phyloP scores from a whole-genome alignment of 2,797 vertebrate species.

The Leptatherina wallacei region DNA sequence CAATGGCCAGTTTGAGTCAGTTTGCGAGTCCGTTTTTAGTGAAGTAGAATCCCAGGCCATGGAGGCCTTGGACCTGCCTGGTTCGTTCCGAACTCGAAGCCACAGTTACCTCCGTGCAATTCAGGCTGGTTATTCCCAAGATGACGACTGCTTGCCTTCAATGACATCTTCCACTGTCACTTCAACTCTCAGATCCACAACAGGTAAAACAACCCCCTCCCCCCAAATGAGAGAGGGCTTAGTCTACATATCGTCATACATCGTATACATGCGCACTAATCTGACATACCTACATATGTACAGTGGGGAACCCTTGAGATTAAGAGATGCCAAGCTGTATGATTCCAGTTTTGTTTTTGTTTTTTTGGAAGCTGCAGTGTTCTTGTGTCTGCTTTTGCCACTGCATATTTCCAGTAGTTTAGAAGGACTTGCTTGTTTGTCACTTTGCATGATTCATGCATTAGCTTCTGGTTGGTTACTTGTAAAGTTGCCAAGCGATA shows the following conservation, averaged over 20 bases:
- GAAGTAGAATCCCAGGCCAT: constrained; percentile 99
- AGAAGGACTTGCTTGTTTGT: constrained; percentile 73
- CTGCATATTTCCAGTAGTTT: constrained; percentile 72
- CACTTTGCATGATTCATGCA: constrained; percentile 80
- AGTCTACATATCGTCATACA: constrained; percentile 84
- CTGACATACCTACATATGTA: constrained; percentile 88
- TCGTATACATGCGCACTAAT: constrained; percentile 81
- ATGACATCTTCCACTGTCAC: constrained; percentile 94
- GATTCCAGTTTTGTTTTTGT: constrained; percentile 71
- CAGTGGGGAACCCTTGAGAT: constrained; percentile 88
- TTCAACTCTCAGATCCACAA: constrained; percentile 95
- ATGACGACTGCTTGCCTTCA: constrained; percentile 96
- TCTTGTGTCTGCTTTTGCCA: constrained; percentile 65
- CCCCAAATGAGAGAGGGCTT: constrained; percentile 81
- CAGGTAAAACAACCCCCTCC: constrained; percentile 90
- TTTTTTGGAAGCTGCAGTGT: constrained; percentile 70
- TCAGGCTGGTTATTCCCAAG: constrained; percentile 99
- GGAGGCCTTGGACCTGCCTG: constrained; percentile 98
- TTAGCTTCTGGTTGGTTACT: constrained; percentile 71
- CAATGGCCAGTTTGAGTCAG: constrained; percentile 99
- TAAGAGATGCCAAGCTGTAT: constrained; percentile 83
- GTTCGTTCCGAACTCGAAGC: constrained; percentile 98
- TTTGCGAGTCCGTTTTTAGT: constrained; percentile 99
- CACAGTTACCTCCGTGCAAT: constrained; percentile 99
- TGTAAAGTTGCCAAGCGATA: constrained; percentile 61